phyloP scores from a whole-genome alignment of 2,113 vertebrate species.

The Lota lota region DNA sequence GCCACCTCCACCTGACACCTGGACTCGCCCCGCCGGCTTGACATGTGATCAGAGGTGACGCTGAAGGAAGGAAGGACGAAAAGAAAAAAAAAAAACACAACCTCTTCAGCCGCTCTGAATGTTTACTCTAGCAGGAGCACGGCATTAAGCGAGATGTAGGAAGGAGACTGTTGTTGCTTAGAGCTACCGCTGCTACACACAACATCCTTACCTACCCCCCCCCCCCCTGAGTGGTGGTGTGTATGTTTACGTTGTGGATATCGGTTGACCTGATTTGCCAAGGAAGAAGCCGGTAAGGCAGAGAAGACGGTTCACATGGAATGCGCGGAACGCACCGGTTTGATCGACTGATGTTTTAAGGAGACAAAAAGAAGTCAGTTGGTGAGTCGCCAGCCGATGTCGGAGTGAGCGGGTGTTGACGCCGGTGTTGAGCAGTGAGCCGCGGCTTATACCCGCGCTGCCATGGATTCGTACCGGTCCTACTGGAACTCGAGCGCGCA shows the following conservation, averaged over 20 bases:
- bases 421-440: too few species aligned
- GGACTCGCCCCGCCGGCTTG: constrained; percentile 40
- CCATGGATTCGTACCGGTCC: constrained; percentile 88
- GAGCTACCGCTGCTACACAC: too few species aligned
- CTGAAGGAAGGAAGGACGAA: too few species aligned
- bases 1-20: constrained; percentile 50
- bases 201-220: too few species aligned
- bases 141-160: constrained; percentile 34
- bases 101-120: constrained; percentile 26
- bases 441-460: not conserved
- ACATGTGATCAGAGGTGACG: constrained; percentile 45
- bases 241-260: too few species aligned
- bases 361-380: constrained; percentile 9
- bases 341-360: constrained; percentile 25
- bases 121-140: constrained; percentile 56
- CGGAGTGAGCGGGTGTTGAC: too few species aligned
- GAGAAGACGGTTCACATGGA: too few species aligned
- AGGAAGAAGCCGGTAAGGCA: too few species aligned
- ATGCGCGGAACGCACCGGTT: too few species aligned
- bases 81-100: too few species aligned
- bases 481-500: constrained; percentile 77
- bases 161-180: constrained; percentile 13
- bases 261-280: too few species aligned
- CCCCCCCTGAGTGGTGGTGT: too few species aligned
- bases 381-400: not conserved